phyloP scores from a whole-genome alignment of 2,888 invertebrate genomes.

The Morpho deidamia region DNA sequence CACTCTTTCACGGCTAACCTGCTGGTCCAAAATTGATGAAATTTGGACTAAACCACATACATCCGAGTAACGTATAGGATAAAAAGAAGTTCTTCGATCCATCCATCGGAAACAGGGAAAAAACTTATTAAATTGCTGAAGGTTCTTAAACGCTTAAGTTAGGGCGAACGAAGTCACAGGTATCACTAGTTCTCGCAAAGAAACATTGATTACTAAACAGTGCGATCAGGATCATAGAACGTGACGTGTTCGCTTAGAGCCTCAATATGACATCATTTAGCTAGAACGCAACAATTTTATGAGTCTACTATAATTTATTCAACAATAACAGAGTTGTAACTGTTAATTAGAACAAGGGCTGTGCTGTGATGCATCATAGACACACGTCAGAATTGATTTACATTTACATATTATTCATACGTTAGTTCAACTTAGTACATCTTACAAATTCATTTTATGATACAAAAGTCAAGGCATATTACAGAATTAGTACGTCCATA shows the following conservation, averaged over 20 bases:
- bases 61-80: too few species aligned
- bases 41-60: too few species aligned
- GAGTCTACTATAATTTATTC: constrained; percentile 16
- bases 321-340: constrained; percentile 13
- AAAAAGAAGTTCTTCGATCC: too few species aligned
- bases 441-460: not conserved
- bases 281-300: constrained; percentile 11
- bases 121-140: too few species aligned
- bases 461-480: not conserved
- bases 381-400: constrained; percentile 12
- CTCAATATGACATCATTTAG: constrained; percentile 25
- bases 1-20: too few species aligned
- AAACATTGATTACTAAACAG: not conserved
- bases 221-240: constrained; percentile 8
- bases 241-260: constrained; percentile 16
- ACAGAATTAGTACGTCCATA: too few species aligned
- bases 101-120: too few species aligned
- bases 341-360: constrained; percentile 12
- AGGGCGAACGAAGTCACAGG: too few species aligned
- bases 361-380: constrained; percentile 10
- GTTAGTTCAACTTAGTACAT: too few species aligned
- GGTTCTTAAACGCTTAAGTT: too few species aligned
- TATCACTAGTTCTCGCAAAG: too few species aligned
- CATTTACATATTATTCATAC: constrained; percentile 5
- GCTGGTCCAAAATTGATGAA: too few species aligned